Conservation (phyloP, 2,113 vertebrate genomes). For the Onychostoma macrolepis region DNA sequence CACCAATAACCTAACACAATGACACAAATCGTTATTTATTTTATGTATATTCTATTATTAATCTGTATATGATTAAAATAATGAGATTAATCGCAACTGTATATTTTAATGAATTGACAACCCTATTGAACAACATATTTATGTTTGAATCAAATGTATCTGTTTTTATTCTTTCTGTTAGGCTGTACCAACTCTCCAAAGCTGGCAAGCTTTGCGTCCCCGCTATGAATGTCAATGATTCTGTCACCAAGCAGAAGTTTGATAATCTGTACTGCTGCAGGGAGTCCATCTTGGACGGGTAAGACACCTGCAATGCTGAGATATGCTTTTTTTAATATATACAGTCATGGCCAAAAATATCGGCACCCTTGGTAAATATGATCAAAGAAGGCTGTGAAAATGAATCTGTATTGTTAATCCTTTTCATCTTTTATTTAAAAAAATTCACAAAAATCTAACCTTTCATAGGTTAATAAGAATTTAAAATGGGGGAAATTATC, state of each 20-base stretch:
- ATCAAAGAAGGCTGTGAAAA: no score
- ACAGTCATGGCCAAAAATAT: no score
- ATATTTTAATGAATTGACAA: background rate
- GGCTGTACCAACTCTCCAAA: slow-evolving; percentile 97
- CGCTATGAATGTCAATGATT: slow-evolving; percentile 99
- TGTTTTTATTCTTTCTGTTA: slow-evolving; percentile 64
- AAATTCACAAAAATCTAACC: no score
- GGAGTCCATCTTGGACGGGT: slow-evolving; percentile 98
- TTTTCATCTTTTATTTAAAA: no score
- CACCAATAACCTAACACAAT: background rate
- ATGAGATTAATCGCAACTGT: background rate
- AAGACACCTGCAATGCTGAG: slow-evolving; percentile 60
- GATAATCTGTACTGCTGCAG: slow-evolving; percentile 98
- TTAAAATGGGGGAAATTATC: no score
- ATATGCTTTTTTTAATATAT: background rate
- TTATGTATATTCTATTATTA: slow-evolving; percentile 15
- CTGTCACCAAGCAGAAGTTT: slow-evolving; percentile 98
- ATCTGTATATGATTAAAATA: background rate
- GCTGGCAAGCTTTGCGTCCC: slow-evolving; percentile 97
- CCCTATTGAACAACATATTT: background rate
- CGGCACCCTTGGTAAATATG: no score
- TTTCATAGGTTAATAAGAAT: no score
- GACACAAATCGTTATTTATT: background rate
- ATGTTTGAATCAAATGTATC: background rate
- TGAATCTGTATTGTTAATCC: no score